Conservation (phyloP, 1,140 invertebrate genomes). For the Neotoxoptera formosana region DNA sequence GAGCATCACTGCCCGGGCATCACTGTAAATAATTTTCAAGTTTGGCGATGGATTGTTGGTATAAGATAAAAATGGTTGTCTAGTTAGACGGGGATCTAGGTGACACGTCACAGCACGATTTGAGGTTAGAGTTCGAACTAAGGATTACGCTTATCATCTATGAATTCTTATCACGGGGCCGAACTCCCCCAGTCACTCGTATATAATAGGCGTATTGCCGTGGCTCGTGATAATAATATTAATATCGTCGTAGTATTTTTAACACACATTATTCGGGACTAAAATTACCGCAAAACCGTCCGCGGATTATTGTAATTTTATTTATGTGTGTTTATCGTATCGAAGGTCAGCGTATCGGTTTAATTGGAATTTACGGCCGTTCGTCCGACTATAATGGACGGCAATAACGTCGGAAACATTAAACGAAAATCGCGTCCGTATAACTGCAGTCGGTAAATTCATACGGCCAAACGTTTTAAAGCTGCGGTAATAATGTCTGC, state of each 20-base stretch:
- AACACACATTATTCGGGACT: background rate
- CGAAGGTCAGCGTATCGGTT: conserved; percentile 46
- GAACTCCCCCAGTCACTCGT: too few species aligned
- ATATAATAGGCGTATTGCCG: too few species aligned
- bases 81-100: too few species aligned
- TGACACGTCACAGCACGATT: too few species aligned
- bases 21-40: too few species aligned
- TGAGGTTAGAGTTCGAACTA: too few species aligned
- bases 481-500: conserved; percentile 35
- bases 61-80: too few species aligned
- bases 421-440: conserved; percentile 37
- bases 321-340: background rate
- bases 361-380: conserved; percentile 42
- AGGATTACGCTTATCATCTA: too few species aligned
- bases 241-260: background rate
- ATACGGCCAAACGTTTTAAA: background rate
- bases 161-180: too few species aligned
- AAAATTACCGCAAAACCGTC: background rate
- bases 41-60: too few species aligned
- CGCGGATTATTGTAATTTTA: conserved; percentile 18
- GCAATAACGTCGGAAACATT: conserved; percentile 41
- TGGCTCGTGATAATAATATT: too few species aligned
- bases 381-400: conserved; percentile 1
- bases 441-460: conserved; percentile 41
- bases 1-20: too few species aligned